These are phyloP conservation scores for Simalia tracyae DNA, from an alignment of 2,797 vertebrate species.

Conservation along the genomic window DNA sequence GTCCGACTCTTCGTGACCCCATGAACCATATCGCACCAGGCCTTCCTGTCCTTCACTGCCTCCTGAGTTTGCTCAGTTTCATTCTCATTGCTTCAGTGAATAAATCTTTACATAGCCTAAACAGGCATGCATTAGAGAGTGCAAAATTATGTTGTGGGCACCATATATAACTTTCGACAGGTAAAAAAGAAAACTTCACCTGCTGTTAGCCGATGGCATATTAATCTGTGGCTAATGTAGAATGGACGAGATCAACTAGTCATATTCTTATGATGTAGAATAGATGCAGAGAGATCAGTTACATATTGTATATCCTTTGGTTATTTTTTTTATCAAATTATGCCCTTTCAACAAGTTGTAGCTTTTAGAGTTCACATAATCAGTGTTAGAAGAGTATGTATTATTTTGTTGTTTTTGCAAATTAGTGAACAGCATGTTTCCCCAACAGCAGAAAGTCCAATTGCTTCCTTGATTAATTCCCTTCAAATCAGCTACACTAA, in stretches of 20 bases:
- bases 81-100: too few relatives aligned
- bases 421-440: neutral
- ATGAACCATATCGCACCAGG: too few relatives aligned
- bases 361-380: neutral
- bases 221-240: neutral
- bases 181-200: neutral
- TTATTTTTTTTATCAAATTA: neutral
- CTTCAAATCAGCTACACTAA: neutral
- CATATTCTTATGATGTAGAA: neutral
- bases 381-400: neutral
- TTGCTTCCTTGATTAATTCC: neutral
- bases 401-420: neutral
- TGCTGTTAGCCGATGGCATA: neutral
- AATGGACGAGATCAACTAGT: neutral
- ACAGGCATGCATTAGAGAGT: neutral
- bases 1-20: too few relatives aligned
- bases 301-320: neutral
- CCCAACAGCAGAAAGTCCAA: neutral
- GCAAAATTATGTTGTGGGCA: neutral
- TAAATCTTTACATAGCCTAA: neutral
- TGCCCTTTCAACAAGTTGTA: neutral
- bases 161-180: neutral
- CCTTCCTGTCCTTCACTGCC: too few relatives aligned
- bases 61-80: too few relatives aligned
- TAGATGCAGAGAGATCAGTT: neutral